These are phyloP conservation scores for Physocephala rufipes DNA, from an alignment of 2,888 invertebrate genomes.

Conservation along the genomic window DNA sequence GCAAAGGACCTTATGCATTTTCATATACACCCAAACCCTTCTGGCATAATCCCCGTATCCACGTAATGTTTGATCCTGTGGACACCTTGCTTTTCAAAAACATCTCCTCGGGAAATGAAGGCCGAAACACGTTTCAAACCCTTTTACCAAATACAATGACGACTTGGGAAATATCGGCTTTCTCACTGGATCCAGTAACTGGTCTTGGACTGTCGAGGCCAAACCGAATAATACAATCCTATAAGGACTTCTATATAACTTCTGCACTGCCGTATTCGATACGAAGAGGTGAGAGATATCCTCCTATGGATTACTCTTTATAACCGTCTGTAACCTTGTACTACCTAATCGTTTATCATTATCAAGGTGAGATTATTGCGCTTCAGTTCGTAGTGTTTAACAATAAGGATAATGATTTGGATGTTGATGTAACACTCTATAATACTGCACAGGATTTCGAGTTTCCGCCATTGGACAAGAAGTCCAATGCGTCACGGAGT, in stretches of 20 bases:
- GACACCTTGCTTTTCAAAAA: conserved; percentile 87
- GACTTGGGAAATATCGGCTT: conserved; percentile 85
- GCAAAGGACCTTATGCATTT: conserved; percentile 91
- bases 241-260: conserved; percentile 84
- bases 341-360: no score
- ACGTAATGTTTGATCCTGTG: conserved; percentile 76
- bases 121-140: conserved; percentile 70
- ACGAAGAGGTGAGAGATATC: conserved; percentile 68
- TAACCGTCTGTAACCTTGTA: no score
- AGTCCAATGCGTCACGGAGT: conserved; percentile 78
- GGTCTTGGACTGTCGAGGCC: conserved; percentile 81
- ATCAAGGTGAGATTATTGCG: conserved; percentile 85
- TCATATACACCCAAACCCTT: conserved; percentile 85
- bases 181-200: conserved; percentile 78
- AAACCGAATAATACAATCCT: conserved; percentile 75
- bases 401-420: conserved; percentile 80
- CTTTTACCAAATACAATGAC: conserved; percentile 84
- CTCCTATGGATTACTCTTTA: neutral
- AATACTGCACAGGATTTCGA: conserved; percentile 84
- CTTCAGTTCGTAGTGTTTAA: conserved; percentile 90
- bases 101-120: conserved; percentile 77
- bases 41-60: conserved; percentile 82
- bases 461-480: conserved; percentile 81
- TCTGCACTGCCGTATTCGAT: conserved; percentile 89
- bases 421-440: conserved; percentile 85